Evolutionary conservation across 2,888 invertebrate genomes (phyloP), one percentile per base, ranked within the genome.

Genomic region (Harpalus rubripes): DNA sequence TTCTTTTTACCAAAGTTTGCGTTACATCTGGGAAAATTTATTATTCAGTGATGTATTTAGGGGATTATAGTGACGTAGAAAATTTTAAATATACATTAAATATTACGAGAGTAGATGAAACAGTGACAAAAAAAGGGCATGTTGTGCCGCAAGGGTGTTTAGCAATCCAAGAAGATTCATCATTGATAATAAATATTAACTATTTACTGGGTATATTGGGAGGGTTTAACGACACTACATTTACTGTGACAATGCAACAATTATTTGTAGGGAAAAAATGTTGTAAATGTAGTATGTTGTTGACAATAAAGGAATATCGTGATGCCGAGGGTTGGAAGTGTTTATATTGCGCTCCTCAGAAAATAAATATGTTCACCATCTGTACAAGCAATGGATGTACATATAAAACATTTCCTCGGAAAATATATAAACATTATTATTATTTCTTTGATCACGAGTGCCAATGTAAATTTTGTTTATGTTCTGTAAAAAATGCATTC

Each of bases 181-280:
- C n/a, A n/a, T n/a, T n/a, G n/a, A n/a, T n/a, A n/a, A n/a, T n/a
- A 12, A 22, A 61, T 61, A 61, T 61, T 12, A 61, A 61, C 15
- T 5, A 8, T 61, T 61, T 61, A 22, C 8, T 61, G 16, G 7
- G 8, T 18, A 22, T 61, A 2, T 22, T 61, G 4, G 61, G 22
- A 61, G 61, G 61, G n/a, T 61, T 61, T 61, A 22, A 61, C 7
- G 61, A 22, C 4, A 61, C 61, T 3, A n/a, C 16, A 61, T 61
- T 61, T n/a, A 61, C 16, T 61, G 22, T 61, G 16, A 12, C 61
- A 8, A 7, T 61, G 22, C 2, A 61, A 61, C 16, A n/a, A n/a
- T 12, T 61, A 61, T 10, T 44, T 7, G 10, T 44, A 44, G 44
- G 8, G 10, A 6, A 44, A 44, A 44, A 44, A 44, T 44, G 44